Evolutionary conservation across 2,113 vertebrate genomes (phyloP), one percentile per base, ranked within the genome.

Genomic region (Grammomys dolichurus): DNA sequence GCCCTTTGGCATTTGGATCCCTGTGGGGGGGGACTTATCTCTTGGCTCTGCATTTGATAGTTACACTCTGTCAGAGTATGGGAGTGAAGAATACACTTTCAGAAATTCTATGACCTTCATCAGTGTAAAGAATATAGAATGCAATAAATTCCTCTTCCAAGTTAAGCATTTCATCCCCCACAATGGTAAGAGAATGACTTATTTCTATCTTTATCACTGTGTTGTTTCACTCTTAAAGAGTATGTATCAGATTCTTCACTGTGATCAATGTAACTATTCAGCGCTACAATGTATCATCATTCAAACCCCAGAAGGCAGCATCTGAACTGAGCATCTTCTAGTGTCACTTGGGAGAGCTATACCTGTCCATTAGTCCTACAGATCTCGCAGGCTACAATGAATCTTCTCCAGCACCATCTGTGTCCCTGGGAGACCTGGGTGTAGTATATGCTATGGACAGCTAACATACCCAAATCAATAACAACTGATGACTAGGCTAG

Each of bases 381-480:
- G 26, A 75, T 76, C 70, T 58, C 82, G 14, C 43, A n/a, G 56
- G n/a, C 84, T 81, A 51, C 11, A n/a, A 91, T 84, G 51, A 80
- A 93, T 88, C n/a, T 91, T 91, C 75, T 67, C 48, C 28, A 26
- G 14, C 24, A 46, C 58, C 80, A 54, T 54, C 20, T 40, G 20
- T n/a, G 33, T 89, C 46, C 19, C 63, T 54, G 80, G 93, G 73
- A 96, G 69, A 90, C 31, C 2, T 67, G n/a, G 7, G 51, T 48
- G 4, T 58, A 54, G 13, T 70, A 56, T 77, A 78, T 87, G n/a
- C 63, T 93, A 76, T 22, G 43, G 67, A 72, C 8, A 77, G 63
- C 65, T 80, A 93, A 85, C 58, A 76, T 33, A 92, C 31, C 28
- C 76, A 92, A 89, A 94, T 36, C n/a, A 70, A 86, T 90, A 92